Evolutionary conservation across 2,113 vertebrate genomes (phyloP).

Genomic region (Bucco capensis): DNA sequence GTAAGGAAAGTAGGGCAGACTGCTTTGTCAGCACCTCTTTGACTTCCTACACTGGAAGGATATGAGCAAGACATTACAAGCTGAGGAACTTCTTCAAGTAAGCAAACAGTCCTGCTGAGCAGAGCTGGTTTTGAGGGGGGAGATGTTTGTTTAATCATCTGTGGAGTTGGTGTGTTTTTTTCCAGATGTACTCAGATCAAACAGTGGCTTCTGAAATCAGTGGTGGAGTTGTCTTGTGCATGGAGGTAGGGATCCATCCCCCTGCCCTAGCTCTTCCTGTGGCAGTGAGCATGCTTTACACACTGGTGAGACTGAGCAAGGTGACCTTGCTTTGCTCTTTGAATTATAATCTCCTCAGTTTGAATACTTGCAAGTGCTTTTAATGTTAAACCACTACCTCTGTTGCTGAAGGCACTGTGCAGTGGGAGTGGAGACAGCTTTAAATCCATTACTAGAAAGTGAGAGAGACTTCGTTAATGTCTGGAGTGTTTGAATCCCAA

Average conservation of each 20-base stretch:
- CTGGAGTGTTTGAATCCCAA: not conserved
- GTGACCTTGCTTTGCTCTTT: constrained; percentile 25
- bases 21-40: not conserved
- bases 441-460: not conserved
- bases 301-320: not conserved
- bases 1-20: not conserved
- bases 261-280: not conserved
- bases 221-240: not conserved
- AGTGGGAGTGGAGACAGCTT: not conserved
- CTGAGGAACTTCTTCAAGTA: constrained; percentile 16
- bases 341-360: not conserved
- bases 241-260: not conserved
- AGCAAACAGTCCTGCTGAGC: constrained; percentile 4
- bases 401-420: not conserved
- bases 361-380: not conserved
- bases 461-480: not conserved
- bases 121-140: constrained; percentile 1
- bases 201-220: not conserved
- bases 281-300: not conserved
- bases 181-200: not conserved
- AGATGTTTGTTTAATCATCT: constrained; percentile 19
- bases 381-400: not conserved
- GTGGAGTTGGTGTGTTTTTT: not conserved
- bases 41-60: constrained; percentile 15
- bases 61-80: constrained; percentile 10